Evolutionary conservation across 2,113 vertebrate species (phyloP).

Genomic region (Agelaius phoeniceus): DNA sequence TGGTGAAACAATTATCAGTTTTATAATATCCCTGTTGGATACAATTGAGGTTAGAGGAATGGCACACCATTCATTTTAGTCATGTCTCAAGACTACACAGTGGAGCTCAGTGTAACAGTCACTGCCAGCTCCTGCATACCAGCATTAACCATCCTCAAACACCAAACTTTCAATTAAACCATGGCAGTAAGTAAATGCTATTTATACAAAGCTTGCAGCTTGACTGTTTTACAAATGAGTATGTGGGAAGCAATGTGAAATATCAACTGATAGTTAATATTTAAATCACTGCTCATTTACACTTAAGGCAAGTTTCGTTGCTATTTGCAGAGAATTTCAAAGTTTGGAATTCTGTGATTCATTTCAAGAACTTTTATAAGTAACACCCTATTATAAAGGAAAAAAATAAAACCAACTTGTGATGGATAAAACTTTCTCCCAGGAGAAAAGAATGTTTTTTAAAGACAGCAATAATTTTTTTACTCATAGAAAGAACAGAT

Average conservation of each 20-base stretch:
- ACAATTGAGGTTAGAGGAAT: not conserved
- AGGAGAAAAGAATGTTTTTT: not conserved
- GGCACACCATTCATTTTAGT: not conserved
- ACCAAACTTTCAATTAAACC: not conserved
- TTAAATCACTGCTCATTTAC: not conserved
- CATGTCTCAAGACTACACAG: not conserved
- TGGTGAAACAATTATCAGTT: not conserved
- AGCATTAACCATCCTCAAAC: not conserved
- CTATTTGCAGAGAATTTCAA: conserved; percentile 8
- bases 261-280: conserved; percentile 42
- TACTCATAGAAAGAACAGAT: not conserved
- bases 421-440: not conserved
- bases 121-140: accelerated
- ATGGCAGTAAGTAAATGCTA: not conserved
- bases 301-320: not conserved
- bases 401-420: not conserved
- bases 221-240: conserved; percentile 1
- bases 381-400: not conserved
- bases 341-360: conserved; percentile 7
- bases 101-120: not conserved
- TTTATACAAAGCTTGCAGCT: conserved; percentile 17
- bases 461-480: not conserved
- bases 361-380: conserved; percentile 13
- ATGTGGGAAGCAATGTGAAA: conserved; percentile 13
- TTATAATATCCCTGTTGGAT: not conserved